These are phyloP conservation scores for Anticlea derivata DNA, from an alignment of 2,888 invertebrate genomes.

Conservation along the genomic window DNA sequence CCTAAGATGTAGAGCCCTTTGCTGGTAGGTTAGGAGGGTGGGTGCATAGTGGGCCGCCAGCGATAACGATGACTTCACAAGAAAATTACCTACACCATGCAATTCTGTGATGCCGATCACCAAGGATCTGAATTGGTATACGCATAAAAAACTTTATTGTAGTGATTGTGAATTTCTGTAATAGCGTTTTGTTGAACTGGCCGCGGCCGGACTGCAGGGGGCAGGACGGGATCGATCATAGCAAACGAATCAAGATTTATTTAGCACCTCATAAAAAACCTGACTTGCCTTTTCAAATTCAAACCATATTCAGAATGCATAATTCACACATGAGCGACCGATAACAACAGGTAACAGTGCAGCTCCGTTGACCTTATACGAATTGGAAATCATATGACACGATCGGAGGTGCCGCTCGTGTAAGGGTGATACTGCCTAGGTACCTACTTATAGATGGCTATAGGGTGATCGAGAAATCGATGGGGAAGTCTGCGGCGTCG, in stretches of 20 bases:
- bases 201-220: no score
- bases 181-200: slow-evolving; percentile 13
- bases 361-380: slow-evolving; percentile 48
- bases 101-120: no score
- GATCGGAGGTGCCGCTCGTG: slow-evolving; percentile 12
- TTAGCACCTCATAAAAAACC: slow-evolving; percentile 45
- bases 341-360: slow-evolving; percentile 45
- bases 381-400: slow-evolving; percentile 35
- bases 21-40: no score
- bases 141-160: not conserved
- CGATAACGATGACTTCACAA: no score
- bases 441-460: not conserved
- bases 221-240: not conserved
- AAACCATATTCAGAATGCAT: slow-evolving; percentile 57
- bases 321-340: slow-evolving; percentile 49
- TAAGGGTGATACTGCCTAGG: not conserved
- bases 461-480: slow-evolving; percentile 9
- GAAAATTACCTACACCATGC: no score
- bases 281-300: slow-evolving; percentile 51
- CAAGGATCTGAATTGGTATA: no score
- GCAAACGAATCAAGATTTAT: slow-evolving; percentile 32
- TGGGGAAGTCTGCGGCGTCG: slow-evolving; percentile 6
- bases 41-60: no score
- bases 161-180: slow-evolving; percentile 21
- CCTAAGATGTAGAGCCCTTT: no score